Evolutionary conservation across 2,797 vertebrate species (phyloP).

Genomic region (Protonibea diacanthus): DNA sequence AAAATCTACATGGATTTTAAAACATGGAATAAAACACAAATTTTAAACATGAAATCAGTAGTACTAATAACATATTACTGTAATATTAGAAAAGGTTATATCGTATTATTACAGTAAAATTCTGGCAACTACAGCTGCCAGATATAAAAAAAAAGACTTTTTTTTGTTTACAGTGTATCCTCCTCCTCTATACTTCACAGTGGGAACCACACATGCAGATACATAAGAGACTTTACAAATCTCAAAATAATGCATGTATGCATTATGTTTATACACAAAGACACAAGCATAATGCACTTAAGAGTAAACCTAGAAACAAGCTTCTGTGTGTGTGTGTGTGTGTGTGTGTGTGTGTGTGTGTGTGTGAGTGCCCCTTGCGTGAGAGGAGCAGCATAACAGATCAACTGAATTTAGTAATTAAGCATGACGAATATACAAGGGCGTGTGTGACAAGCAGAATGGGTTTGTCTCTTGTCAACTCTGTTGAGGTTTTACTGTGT

Average conservation of each 20-base stretch:
- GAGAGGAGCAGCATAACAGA: constrained; percentile 43
- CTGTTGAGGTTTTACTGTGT: background rate
- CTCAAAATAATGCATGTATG: background rate
- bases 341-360: constrained; percentile 10
- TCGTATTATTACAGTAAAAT: too few relatives aligned
- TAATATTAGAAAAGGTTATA: too few relatives aligned
- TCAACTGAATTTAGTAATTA: constrained; percentile 44
- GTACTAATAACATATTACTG: too few relatives aligned
- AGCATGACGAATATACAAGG: constrained; percentile 34
- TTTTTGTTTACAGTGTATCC: too few relatives aligned
- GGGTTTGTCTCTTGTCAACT: constrained; percentile 11
- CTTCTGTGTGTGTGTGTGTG: background rate
- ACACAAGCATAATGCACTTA: background rate
- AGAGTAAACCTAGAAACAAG: constrained; percentile 18
- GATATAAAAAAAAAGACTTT: too few relatives aligned
- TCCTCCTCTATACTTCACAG: too few relatives aligned
- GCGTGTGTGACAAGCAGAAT: constrained; percentile 9
- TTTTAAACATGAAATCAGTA: too few relatives aligned
- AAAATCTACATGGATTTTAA: too few relatives aligned
- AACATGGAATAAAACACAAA: too few relatives aligned
- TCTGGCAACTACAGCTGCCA: too few relatives aligned
- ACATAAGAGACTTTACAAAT: background rate
- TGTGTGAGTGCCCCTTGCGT: constrained; percentile 22
- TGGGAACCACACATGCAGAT: too few relatives aligned
- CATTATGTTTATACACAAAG: background rate